A percentile compares a stretch with the other conserved stretches of the same genome.
Conservation (phyloP, 1,140 invertebrate species). For the Drosophila tsacasi region DNA sequence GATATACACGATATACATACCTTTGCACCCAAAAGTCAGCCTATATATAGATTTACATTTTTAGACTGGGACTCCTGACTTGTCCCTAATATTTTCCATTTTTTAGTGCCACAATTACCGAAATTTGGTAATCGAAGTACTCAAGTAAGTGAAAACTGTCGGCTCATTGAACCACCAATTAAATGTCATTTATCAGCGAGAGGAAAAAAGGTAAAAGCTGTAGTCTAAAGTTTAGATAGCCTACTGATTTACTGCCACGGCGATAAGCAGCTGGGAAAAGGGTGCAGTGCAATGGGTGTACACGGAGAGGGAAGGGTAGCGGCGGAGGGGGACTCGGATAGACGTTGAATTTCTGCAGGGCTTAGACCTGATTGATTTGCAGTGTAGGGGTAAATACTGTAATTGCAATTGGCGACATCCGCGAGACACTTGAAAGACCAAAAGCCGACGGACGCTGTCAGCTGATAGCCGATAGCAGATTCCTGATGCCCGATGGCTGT, state of each 20-base stretch:
- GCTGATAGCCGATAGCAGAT: slow-evolving; percentile 3
- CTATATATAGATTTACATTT: slow-evolving; percentile 7
- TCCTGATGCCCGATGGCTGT: neutral
- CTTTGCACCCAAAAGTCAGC: slow-evolving; percentile 10
- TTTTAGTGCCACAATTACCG: slow-evolving; percentile 8
- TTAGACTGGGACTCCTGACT: neutral
- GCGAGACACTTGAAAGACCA: slow-evolving; percentile 60
- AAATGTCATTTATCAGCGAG: slow-evolving; percentile 79
- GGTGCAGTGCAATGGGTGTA: slow-evolving; percentile 22
- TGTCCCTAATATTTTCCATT: neutral
- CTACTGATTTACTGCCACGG: slow-evolving; percentile 76
- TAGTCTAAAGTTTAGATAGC: slow-evolving; percentile 81
- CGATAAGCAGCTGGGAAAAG: slow-evolving; percentile 61
- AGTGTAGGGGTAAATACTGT: slow-evolving; percentile 74
- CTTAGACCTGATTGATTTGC: slow-evolving; percentile 68
- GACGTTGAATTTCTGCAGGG: slow-evolving; percentile 45
- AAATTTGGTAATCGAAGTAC: slow-evolving; percentile 8
- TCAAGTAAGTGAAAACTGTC: slow-evolving; percentile 59
- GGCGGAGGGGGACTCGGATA: slow-evolving; percentile 5
- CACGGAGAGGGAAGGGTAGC: neutral
- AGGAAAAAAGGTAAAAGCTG: slow-evolving; percentile 45
- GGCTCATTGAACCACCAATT: slow-evolving; percentile 58
- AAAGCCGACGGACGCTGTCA: slow-evolving; percentile 31
- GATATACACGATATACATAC: neutral
- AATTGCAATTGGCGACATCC: slow-evolving; percentile 67